Conservation (phyloP, 2,797 vertebrate species). For the Clarias laeviceps region DNA sequence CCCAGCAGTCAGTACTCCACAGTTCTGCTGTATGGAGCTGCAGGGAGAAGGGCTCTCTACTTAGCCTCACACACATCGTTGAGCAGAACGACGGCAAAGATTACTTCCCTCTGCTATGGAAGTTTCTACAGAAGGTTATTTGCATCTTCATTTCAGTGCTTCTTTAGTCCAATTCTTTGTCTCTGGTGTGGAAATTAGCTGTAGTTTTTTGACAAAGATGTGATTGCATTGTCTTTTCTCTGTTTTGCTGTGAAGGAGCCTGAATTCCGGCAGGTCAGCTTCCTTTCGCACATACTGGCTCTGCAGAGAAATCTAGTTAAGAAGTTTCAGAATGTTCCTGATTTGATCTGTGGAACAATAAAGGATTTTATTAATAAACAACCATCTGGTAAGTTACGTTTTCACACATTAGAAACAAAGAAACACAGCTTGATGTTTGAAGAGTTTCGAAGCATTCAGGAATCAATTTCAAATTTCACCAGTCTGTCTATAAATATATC, state of each 20-base stretch:
- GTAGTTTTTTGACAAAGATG: background rate
- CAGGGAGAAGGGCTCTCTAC: constrained; percentile 78
- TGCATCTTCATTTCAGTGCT: background rate
- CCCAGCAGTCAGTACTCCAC: constrained; percentile 74
- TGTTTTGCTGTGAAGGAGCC: constrained; percentile 76
- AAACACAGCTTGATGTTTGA: background rate
- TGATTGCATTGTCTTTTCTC: background rate
- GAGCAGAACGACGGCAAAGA: constrained; percentile 85
- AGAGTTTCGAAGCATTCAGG: background rate
- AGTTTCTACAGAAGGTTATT: constrained; percentile 86
- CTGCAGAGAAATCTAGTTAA: constrained; percentile 88
- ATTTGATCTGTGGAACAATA: constrained; percentile 72
- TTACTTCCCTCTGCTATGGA: constrained; percentile 83
- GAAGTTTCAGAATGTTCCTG: constrained; percentile 83
- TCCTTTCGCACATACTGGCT: constrained; percentile 86
- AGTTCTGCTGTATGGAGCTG: constrained; percentile 87
- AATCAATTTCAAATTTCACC: constrained; percentile 1
- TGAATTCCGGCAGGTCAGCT: constrained; percentile 86
- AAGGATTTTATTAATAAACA: constrained; percentile 31
- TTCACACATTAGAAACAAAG: constrained; percentile 6
- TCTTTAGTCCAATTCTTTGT: background rate
- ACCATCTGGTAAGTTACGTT: constrained; percentile 5
- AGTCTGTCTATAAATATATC: background rate
- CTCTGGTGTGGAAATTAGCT: background rate
- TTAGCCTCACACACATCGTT: constrained; percentile 81